Conservation (phyloP, 2,888 invertebrate species). For the Noctua janthe region DNA sequence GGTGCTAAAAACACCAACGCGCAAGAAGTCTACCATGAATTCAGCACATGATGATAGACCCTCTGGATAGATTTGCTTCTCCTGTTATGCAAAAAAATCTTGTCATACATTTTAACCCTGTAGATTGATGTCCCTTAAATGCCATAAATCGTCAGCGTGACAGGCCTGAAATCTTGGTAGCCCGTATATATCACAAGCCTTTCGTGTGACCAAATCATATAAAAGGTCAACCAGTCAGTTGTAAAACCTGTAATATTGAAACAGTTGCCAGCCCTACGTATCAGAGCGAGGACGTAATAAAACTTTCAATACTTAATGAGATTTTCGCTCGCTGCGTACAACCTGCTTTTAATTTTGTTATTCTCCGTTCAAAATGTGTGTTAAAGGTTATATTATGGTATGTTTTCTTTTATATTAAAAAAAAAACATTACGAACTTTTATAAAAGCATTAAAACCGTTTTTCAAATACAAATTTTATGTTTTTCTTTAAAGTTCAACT, state of each 20-base stretch:
- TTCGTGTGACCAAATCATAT: neutral
- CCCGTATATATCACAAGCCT: neutral
- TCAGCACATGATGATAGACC: too few species aligned
- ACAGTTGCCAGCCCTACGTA: slow-evolving; percentile 35
- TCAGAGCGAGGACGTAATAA: slow-evolving; percentile 47
- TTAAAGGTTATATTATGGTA: neutral
- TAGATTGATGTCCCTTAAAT: neutral
- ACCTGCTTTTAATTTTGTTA: slow-evolving; percentile 55
- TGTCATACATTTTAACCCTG: neutral
- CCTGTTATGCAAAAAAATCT: neutral
- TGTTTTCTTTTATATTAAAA: neutral
- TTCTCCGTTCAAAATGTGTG: slow-evolving; percentile 37
- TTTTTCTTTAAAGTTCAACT: neutral
- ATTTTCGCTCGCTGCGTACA: slow-evolving; percentile 47
- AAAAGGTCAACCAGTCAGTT: neutral
- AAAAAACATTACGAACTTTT: neutral
- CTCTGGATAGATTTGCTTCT: too few species aligned
- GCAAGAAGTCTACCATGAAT: too few species aligned
- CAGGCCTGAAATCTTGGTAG: neutral
- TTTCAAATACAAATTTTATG: neutral
- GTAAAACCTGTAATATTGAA: neutral
- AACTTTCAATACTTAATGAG: slow-evolving; percentile 63
- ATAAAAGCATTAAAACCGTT: neutral
- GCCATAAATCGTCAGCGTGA: too few species aligned
- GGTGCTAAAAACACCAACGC: too few species aligned